phyloP scores from a whole-genome alignment of 2,888 invertebrate genomes.

The Fragum whitleyi region DNA sequence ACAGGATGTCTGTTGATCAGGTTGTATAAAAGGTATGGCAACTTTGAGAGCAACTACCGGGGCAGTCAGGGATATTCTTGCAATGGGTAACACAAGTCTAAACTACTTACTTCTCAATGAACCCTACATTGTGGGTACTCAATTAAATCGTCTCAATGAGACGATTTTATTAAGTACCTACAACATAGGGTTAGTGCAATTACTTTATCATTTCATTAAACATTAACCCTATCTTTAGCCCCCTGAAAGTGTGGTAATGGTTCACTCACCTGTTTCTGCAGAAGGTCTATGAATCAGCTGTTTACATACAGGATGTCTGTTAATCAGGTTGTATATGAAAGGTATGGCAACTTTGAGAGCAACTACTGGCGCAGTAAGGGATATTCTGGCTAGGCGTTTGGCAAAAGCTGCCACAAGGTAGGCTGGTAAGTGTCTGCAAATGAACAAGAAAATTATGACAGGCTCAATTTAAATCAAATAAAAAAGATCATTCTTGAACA shows the following conservation, averaged over 20 bases:
- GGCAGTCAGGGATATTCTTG: slow-evolving; percentile 93
- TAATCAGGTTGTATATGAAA: slow-evolving; percentile 93
- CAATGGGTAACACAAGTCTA: no score
- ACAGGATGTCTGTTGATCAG: slow-evolving; percentile 92
- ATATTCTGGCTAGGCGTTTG: slow-evolving; percentile 94
- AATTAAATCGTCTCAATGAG: no score
- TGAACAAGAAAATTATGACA: not conserved
- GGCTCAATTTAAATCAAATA: not conserved
- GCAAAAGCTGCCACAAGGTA: slow-evolving; percentile 96
- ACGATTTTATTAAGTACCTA: no score
- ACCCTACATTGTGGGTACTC: no score
- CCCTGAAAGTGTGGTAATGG: no score
- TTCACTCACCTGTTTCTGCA: slow-evolving; percentile 60
- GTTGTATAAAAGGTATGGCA: slow-evolving; percentile 90
- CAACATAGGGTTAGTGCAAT: no score
- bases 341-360: slow-evolving; percentile 79
- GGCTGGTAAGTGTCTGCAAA: slow-evolving; percentile 93
- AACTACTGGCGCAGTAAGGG: slow-evolving; percentile 91
- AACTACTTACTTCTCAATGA: no score
- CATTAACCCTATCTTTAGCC: no score
- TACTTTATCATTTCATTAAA: no score
- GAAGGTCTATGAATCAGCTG: slow-evolving; percentile 78
- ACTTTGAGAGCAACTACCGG: slow-evolving; percentile 87
- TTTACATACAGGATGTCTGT: slow-evolving; percentile 90
- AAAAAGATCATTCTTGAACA: not conserved